phyloP scores from a whole-genome alignment of 1,140 invertebrate genomes.

The Pogonomyrmex barbatus region DNA sequence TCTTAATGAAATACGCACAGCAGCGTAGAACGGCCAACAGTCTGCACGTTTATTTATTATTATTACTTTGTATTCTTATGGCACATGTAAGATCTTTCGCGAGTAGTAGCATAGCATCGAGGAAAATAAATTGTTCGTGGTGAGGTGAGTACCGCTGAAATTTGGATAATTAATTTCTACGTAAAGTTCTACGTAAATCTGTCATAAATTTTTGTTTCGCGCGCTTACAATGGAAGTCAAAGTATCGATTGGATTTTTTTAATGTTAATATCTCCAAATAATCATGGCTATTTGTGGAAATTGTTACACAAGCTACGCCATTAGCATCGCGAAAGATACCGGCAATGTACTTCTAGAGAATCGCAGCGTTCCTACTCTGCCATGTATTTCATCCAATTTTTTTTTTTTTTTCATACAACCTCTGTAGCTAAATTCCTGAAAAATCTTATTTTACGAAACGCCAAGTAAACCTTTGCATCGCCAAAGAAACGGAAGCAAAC shows the following conservation, averaged over 20 bases:
- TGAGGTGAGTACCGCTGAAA: not conserved
- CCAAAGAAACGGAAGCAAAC: constrained; percentile 20
- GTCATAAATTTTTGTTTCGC: not conserved
- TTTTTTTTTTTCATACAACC: not conserved
- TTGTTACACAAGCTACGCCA: constrained; percentile 7
- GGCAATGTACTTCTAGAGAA: constrained; percentile 31
- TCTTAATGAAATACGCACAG: constrained; percentile 59
- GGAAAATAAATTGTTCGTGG: not conserved
- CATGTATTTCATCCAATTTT: constrained; percentile 48
- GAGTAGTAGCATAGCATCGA: constrained; percentile 29
- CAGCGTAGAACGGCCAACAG: constrained; percentile 47
- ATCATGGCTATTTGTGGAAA: not conserved
- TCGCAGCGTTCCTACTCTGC: constrained; percentile 28
- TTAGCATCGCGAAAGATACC: constrained; percentile 28
- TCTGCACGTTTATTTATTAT: constrained; percentile 16
- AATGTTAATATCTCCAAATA: not conserved
- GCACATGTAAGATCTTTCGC: constrained; percentile 32
- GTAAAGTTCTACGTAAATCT: not conserved
- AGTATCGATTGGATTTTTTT: constrained; percentile 1
- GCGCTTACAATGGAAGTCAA: not conserved
- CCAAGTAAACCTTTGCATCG: constrained; percentile 28
- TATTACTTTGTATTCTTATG: constrained; percentile 51
- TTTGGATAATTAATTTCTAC: constrained; percentile 7
- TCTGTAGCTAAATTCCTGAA: constrained; percentile 8
- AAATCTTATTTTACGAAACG: constrained; percentile 12